A percentile compares a stretch with the other conserved stretches of the same genome.
phyloP scores from a whole-genome alignment of 35 echinoderm and acorn worm species.

The Stichopus chloronotus region DNA sequence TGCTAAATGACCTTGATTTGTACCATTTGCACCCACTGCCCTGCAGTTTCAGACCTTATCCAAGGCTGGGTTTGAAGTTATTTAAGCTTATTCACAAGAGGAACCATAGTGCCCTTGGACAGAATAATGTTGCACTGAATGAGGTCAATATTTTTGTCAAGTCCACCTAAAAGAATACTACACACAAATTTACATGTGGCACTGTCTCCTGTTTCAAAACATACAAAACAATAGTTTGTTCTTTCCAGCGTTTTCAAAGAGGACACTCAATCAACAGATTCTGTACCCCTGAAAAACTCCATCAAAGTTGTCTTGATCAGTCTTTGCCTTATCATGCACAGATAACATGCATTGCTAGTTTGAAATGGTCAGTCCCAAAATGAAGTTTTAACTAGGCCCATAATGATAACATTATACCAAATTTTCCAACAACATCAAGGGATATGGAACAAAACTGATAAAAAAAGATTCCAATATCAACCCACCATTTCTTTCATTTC shows the following conservation, averaged over 20 bases:
- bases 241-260: not conserved
- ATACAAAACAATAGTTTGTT: constrained; percentile 15
- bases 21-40: too few species aligned
- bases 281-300: not conserved
- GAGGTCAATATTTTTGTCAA: not conserved
- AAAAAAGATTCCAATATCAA: too few species aligned
- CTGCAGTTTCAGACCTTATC: too few species aligned
- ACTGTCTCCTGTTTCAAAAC: not conserved
- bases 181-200: not conserved
- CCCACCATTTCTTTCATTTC: too few species aligned
- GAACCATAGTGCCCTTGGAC: not conserved
- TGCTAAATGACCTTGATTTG: too few species aligned
- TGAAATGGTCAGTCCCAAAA: not conserved
- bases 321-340: constrained; percentile 1
- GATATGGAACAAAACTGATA: too few species aligned
- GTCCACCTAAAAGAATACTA: not conserved
- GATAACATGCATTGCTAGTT: not conserved
- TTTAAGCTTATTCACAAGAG: not conserved
- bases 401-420: not conserved
- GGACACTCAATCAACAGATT: not conserved
- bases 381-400: constrained; percentile 6
- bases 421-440: not conserved
- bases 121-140: not conserved
- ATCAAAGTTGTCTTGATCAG: not conserved
- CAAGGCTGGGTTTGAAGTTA: too few species aligned